Base-by-base conservation (phyloP, 2,113 vertebrate species). In the Salminus brasiliensis region DNA sequence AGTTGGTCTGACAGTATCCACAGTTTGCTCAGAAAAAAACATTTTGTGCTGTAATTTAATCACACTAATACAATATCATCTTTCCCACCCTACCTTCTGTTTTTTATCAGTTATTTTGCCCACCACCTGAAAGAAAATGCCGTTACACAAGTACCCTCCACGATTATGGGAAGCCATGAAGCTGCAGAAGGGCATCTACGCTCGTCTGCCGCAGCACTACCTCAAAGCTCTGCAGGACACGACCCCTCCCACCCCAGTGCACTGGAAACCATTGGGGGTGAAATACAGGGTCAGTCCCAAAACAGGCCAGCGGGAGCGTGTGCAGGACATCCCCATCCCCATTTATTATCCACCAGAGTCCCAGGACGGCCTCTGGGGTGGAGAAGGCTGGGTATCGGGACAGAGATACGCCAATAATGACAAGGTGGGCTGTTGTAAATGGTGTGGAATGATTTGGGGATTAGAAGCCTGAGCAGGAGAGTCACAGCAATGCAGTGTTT, bases 301-400 rank as follows among this genome's bases (percentile, higher is more conserved):
- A 41, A 95, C 93, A 0, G 94, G 96, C 0, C 79, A 90, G 55
- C 91, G 92, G 36, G 93, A 96, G 72, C 95, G 96, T 0, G 93
- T 96, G n/a, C 93, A 98, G 89, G 96, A 97, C 36, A 92, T 97
- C 53, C 95, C 97, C 0, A 86, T 99, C 34, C 92, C 93, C 0
- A 34, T 95, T 43, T 88, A 93, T 89, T 90, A 91, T 63, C 97
- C 97, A 0, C 94, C 91, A 1, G 84, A 95, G 18, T 94, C 95
- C 4, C 88, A 97, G 82, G 49, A 85, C 0, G 96, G 96, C 7
- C 92, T 99, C 9, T 99, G 98, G 98, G 97, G 95, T 4, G 97
- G 97, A 12, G 98, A 98, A 84, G 98, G 98, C 1, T 96, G 93
- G 92, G 72, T 99, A 65, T 43, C 60, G 0, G 97, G 98, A 30